These are phyloP conservation scores for Chionis minor DNA, from an alignment of 2,113 vertebrate species.

Conservation along the genomic window DNA sequence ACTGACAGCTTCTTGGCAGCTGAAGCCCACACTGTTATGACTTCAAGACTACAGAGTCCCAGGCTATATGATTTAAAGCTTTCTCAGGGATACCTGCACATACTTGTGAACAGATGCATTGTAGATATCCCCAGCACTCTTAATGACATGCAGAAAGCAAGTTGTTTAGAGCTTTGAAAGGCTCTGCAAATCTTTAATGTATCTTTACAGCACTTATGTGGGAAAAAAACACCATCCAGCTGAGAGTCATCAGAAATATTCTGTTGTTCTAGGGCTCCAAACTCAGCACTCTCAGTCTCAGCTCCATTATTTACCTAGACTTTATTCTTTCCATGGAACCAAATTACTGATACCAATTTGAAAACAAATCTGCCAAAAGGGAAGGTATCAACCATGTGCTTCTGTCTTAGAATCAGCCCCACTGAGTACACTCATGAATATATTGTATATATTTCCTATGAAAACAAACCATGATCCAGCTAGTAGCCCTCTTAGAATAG, in stretches of 20 bases:
- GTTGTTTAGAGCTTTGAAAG: slow-evolving; percentile 63
- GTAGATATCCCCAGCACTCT: slow-evolving; percentile 57
- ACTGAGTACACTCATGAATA: slow-evolving; percentile 14
- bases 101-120: slow-evolving; percentile 58
- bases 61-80: not conserved
- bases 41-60: not conserved
- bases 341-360: slow-evolving; percentile 31
- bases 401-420: slow-evolving; percentile 19
- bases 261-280: slow-evolving; percentile 53
- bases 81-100: slow-evolving; percentile 7
- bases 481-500: not conserved
- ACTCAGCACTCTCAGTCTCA: slow-evolving; percentile 45
- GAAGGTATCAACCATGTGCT: slow-evolving; percentile 47
- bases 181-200: slow-evolving; percentile 48
- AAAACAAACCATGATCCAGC: slow-evolving; percentile 9
- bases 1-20: slow-evolving; percentile 6
- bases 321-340: slow-evolving; percentile 51
- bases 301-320: slow-evolving; percentile 55
- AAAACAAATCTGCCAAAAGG: slow-evolving; percentile 62
- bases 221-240: slow-evolving; percentile 53
- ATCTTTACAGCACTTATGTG: slow-evolving; percentile 70
- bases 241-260: slow-evolving; percentile 60
- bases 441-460: not conserved
- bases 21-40: not conserved
- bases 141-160: slow-evolving; percentile 56